A percentile compares a stretch with the other conserved stretches of the same genome.
phyloP scores from a whole-genome alignment of 2,113 vertebrate species.

The Mungos mungo region DNA sequence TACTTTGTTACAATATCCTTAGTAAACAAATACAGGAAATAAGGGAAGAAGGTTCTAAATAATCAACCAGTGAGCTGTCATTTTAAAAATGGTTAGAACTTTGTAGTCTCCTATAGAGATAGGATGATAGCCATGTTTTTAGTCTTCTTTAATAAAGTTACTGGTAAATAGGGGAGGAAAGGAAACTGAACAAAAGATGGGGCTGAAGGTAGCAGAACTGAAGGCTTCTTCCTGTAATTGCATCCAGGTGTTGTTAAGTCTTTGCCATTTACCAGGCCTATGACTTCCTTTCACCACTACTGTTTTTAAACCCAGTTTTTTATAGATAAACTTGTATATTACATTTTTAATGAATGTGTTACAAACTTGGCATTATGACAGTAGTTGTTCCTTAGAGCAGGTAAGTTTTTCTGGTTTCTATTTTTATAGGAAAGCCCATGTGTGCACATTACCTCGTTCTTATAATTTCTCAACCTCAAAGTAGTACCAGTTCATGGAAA shows the following conservation, averaged over 20 bases:
- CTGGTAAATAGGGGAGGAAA: background rate
- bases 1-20: background rate
- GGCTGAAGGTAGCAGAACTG: background rate
- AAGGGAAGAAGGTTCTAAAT: background rate
- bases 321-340: background rate
- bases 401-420: constrained; percentile 24
- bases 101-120: background rate
- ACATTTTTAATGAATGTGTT: background rate
- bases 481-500: constrained; percentile 37
- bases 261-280: background rate
- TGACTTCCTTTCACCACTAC: background rate
- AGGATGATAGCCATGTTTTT: background rate
- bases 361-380: background rate
- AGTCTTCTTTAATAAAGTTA: background rate
- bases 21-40: background rate
- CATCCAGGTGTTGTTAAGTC: background rate
- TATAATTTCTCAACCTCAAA: background rate
- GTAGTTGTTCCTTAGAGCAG: background rate
- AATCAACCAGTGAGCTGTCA: background rate
- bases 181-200: background rate
- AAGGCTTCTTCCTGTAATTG: background rate
- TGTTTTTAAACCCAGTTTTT: background rate
- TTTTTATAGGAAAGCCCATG: constrained; percentile 35
- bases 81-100: background rate
- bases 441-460: background rate